These are phyloP conservation scores for Ephialtes manifestator DNA, from an alignment of 2,888 invertebrate genomes.

Conservation along the genomic window DNA sequence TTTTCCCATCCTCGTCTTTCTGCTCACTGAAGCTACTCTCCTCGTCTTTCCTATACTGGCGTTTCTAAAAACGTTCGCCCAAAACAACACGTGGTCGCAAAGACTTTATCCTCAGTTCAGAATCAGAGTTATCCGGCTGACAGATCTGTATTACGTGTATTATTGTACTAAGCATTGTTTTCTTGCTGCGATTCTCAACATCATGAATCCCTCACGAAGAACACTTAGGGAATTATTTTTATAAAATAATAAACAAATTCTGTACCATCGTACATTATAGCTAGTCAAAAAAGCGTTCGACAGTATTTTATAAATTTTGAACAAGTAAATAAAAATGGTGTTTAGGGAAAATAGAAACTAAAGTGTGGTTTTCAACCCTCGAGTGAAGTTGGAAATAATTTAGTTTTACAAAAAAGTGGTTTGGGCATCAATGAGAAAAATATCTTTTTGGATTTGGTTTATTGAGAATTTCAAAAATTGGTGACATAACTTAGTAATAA, in stretches of 20 bases:
- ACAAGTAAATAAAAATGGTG: too few relatives aligned
- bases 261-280: too few relatives aligned
- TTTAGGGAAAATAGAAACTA: too few relatives aligned
- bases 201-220: not conserved
- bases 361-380: too few relatives aligned
- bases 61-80: constrained; percentile 81
- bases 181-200: not conserved
- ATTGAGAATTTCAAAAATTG: too few relatives aligned
- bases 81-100: constrained; percentile 81
- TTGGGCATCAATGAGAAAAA: too few relatives aligned
- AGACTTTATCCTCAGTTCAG: constrained; percentile 34
- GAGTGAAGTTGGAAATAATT: too few relatives aligned
- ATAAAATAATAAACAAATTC: not conserved
- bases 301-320: not conserved
- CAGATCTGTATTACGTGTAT: constrained; percentile 36
- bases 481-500: too few relatives aligned
- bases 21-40: constrained; percentile 8
- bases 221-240: not conserved
- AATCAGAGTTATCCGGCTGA: constrained; percentile 38
- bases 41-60: constrained; percentile 77
- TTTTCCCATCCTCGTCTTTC: constrained; percentile 42
- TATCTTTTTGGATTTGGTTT: too few relatives aligned
- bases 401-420: too few relatives aligned
- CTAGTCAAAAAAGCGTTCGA: too few relatives aligned
- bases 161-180: constrained; percentile 37